Base-by-base conservation (phyloP, 2,113 vertebrate genomes). In the Hippocampus guttulatus region DNA sequence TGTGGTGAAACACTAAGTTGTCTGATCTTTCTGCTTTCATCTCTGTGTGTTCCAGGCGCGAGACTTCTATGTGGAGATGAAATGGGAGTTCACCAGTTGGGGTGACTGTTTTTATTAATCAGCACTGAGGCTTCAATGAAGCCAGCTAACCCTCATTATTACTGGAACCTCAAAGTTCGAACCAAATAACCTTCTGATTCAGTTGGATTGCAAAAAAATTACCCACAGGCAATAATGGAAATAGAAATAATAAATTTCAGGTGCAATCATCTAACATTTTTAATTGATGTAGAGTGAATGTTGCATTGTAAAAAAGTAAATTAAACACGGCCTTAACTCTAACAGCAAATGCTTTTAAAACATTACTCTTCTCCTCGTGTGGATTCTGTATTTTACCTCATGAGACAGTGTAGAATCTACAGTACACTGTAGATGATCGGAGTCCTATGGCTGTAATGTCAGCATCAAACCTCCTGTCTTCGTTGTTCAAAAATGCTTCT, bases 41-140 rank as follows among this genome's bases (percentile, higher is more conserved):
- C 15, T 30, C 2, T 21, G 3, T 80, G 18, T 73, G 21, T 77
- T 88, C 3, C 82, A 98, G 96, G 96, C 95, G 0, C 92, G 90
- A 0, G 96, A 98, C 85, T 98, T 98, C 91, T 98, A 98, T 8
- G 96, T 98, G 88, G 96, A 98, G 85, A 98, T 98, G 96, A 98
- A 98, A 77, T 97, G 96, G 96, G 96, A 98, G 82, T 98, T 98
- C 85, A 97, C 95, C 40, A 98, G 96, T 85, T 98, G 96, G 96
- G 96, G 96, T 97, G 89, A 95, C 94, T 79, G 0, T 54, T 18
- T 65, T 68, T 70, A 45, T 47, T 25, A 5, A 6, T 45, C 5
- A 45, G 41, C 14, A 64, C 38, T 12, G 8, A n/a, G 11, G 20
- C 18, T n/a, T 16, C 61, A 4, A 21, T 63, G 38, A 63, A 21